Evolutionary conservation across 2,888 invertebrate species (phyloP), one percentile per base, ranked within the genome.

Genomic region (Hirtodrosophila alboralis): DNA sequence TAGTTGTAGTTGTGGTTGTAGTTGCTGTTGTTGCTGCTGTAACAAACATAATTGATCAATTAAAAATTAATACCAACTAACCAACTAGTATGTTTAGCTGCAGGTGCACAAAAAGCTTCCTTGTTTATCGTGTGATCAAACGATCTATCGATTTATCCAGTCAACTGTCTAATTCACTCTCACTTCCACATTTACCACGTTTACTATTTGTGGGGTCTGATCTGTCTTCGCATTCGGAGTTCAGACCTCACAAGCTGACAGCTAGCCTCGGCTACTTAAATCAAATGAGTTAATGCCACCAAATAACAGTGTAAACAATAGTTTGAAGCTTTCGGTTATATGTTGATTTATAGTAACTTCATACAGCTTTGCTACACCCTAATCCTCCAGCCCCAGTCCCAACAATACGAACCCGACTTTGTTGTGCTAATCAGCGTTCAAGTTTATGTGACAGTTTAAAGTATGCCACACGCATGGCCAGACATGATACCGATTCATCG

Each of bases 371-470:
- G 33, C 41, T 47, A 59, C 57, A 47, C 59, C 63, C 47, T 68
- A 68, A 75, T 73, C 81, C 81, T 73, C 58, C 61, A 34, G 38
- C 59, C 27, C 51, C 33, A 36, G 34, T 41, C 14, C 8, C 23
- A 2, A 7, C 23, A 7, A 23, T 23, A 23, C 49, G 21, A 10
- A 38, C 53, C 58, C 84, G 81, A 80, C 86, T 86, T 83, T 83
- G 87, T 83, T 83, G 87, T 83, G 83, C 86, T 83, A 83, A 83
- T 83, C 87, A 83, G 87, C 68, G 71, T 85, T 83, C 84, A 84
- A 86, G 85, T 83, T 83, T 83, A 83, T 83, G 83, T 83, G 83
- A 83, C 83, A 85, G 85, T 85, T 83, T 86, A 85, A 76, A 85
- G 74, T 70, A 79, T 69, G 87, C 83, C 83, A 83, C 83, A 83